Percentiles rank a stretch among this genome's conserved stretches.
phyloP scores from a whole-genome alignment of 2,113 vertebrate genomes.

The Proteles cristata region DNA sequence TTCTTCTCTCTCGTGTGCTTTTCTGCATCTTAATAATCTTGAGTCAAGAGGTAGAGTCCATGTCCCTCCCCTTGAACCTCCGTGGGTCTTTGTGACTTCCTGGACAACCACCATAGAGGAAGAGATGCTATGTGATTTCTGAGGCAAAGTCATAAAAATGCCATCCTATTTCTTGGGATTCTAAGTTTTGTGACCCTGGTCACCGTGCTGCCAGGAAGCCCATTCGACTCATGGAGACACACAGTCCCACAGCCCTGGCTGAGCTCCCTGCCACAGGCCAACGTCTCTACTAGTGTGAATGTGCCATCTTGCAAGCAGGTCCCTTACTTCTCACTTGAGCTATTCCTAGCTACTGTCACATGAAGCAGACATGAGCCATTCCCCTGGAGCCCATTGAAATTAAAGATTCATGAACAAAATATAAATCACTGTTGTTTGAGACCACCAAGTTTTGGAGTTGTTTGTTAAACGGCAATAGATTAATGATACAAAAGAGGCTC shows the following conservation, averaged over 20 bases:
- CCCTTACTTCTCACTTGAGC: neutral
- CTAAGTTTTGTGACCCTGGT: neutral
- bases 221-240: neutral
- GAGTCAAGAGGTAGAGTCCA: neutral
- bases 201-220: neutral
- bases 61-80: neutral
- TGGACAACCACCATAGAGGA: neutral
- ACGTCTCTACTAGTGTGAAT: neutral
- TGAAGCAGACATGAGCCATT: neutral
- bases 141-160: neutral
- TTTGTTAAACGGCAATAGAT: neutral
- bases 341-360: neutral
- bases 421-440: neutral
- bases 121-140: neutral
- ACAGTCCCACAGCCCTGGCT: neutral
- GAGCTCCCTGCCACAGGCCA: neutral
- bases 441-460: neutral
- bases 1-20: neutral
- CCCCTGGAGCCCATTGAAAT: neutral
- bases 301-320: neutral
- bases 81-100: neutral
- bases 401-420: neutral
- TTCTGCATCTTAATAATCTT: neutral
- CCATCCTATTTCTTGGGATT: neutral
- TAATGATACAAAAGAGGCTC: neutral